A percentile compares a stretch with the other conserved stretches of the same genome.
Conservation (phyloP, 2,888 invertebrate species). For the Ophraella communa region DNA sequence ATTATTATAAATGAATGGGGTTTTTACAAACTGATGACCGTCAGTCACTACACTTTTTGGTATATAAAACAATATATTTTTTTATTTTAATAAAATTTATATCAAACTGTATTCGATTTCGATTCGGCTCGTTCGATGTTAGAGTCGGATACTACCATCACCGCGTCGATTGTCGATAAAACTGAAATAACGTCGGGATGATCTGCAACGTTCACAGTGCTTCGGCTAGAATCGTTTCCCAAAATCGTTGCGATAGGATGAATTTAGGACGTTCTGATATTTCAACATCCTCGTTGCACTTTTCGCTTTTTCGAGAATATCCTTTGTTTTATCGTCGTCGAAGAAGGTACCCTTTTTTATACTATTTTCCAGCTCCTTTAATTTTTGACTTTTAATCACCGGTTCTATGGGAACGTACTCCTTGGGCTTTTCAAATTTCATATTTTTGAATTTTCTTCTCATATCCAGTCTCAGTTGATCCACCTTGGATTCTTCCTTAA, state of each 20-base stretch:
- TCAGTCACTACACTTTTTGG: conserved; percentile 21
- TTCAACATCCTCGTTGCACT: conserved; percentile 51
- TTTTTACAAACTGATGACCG: conserved; percentile 17
- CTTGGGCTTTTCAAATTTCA: conserved; percentile 53
- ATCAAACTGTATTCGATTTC: conserved; percentile 37
- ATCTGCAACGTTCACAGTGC: conserved; percentile 26
- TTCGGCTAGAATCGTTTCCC: conserved; percentile 46
- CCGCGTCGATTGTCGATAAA: conserved; percentile 41
- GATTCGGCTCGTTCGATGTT: conserved; percentile 42
- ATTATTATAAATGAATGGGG: conserved; percentile 18
- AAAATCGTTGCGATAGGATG: conserved; percentile 48
- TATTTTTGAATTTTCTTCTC: conserved; percentile 52
- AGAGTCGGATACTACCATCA: conserved; percentile 40
- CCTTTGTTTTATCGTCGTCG: conserved; percentile 55
- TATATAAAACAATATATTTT: conserved; percentile 22
- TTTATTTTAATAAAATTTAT: conserved; percentile 30
- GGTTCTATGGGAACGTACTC: conserved; percentile 55
- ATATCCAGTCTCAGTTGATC: conserved; percentile 53
- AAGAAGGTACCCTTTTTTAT: conserved; percentile 57
- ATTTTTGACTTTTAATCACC: conserved; percentile 54
- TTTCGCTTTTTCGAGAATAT: conserved; percentile 55
- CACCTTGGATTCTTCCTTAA: conserved; percentile 54
- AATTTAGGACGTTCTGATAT: conserved; percentile 48
- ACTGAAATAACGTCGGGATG: conserved; percentile 41
- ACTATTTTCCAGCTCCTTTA: conserved; percentile 54